Base-by-base conservation (phyloP, 2,797 vertebrate genomes). In the Loriculus beryllinus region DNA sequence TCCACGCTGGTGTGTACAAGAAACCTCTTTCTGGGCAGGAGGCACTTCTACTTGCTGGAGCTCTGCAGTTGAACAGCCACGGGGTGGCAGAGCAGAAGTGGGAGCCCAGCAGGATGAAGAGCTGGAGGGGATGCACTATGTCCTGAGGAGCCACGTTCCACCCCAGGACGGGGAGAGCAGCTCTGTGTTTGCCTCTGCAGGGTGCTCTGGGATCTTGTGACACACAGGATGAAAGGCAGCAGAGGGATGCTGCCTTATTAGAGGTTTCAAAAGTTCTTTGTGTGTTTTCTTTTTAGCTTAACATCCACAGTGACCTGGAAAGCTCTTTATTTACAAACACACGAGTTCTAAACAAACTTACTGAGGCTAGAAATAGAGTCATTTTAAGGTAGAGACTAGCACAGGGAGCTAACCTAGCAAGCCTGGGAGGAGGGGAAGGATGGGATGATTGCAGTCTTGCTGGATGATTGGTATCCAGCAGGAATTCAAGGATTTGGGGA, bases 131-230 rank as follows among this genome's bases (percentile, higher is more conserved):
- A 9, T 48, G 22, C 11, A 2, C 51, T 20, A 1, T 25, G 51
- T 48, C 71, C 62, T 49, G 29, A 45, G 62, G 23, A 39, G 67
- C 69, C 31, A 9, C 54, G 15, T 67, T 63, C 59, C 62, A 60
- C 26, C 62, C 68, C 40, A 45, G 84, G 47, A 35, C 65, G 87
- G 68, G 22, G 49, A 75, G 35, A 82, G 16, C 82, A 40, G 57
- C 69, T 83, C 39, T 26, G 33, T 67, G 37, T 77, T 94, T 82
- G 62, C 28, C 28, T 77, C 57, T 77, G 37, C 64, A 33, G 60
- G 56, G n/a, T 74, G 71, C 87, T 70, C 70, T 57, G 92, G 77
- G 74, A 35, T 91, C 80, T 82, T 82, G 56, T 86, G 87, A 74
- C 88, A 64, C 31, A 47, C 78, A 67, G 59, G 63, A 47, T 77